Conservation (phyloP, 2,113 vertebrate species). For the Lamprologus speciosus region DNA sequence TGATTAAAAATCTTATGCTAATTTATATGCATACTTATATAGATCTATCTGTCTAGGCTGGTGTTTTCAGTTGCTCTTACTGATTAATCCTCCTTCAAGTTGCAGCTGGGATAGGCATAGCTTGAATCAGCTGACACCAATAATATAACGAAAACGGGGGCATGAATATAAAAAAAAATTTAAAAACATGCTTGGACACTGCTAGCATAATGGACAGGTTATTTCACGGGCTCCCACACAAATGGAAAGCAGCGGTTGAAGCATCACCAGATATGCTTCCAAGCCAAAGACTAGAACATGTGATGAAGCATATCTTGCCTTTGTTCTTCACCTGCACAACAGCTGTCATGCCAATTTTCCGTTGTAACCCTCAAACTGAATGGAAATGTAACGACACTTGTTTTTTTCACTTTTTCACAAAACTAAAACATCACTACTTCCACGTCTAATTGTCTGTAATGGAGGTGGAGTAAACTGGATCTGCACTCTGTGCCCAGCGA, state of each 20-base stretch:
- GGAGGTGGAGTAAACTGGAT: not conserved
- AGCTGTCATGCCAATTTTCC: not conserved
- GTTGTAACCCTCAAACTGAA: not conserved
- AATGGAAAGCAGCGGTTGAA: not conserved
- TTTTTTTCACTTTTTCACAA: not conserved
- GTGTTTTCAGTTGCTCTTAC: not conserved
- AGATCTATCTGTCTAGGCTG: not conserved
- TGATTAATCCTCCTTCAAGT: not conserved
- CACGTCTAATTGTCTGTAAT: not conserved
- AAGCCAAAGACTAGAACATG: not conserved
- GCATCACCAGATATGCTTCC: not conserved
- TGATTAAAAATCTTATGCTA: not conserved
- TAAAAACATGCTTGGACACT: not conserved
- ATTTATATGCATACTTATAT: not conserved
- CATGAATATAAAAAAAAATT: not conserved
- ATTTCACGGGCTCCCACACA: not conserved
- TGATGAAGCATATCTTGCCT: not conserved
- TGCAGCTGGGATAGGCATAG: not conserved
- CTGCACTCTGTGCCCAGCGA: not conserved
- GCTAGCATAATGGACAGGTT: not conserved
- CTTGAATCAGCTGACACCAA: not conserved
- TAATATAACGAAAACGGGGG: not conserved
- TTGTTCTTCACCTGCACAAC: not conserved
- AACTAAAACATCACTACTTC: not conserved
- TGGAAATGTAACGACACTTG: not conserved